Evolutionary conservation across 2,888 invertebrate species (phyloP), one percentile per base, ranked within the genome.

Genomic region (Dione juno): DNA sequence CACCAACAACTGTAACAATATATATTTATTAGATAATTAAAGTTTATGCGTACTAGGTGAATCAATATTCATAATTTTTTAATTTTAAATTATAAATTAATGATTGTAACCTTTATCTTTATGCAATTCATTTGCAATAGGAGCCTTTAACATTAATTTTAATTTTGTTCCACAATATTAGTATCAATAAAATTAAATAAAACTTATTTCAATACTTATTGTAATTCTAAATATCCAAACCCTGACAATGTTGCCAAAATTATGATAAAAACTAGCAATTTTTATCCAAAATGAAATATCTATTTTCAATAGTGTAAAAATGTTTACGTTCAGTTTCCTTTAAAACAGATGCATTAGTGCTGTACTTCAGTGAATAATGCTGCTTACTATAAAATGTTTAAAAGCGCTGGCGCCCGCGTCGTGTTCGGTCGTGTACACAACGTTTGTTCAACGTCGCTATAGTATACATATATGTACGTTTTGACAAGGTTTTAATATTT

Each of bases 1-100:
- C 77, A 98, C 97, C 79, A 99, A 89, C 7, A 99, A 93, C 97
- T 99, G 94, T 13, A 95, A 94, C 77, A 81, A 84, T 69, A 71
- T 43, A 50, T 45, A 7, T 28, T 40, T 40, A 28, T 28, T 28
- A 28, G 28, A 28, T 28, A 28, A 28, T 2, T 28, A 28, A 28
- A 28, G 3, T 28, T 28, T 3, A 3, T 28, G 5, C 28, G 28
- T 28, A 28, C 28, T 28, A 28, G 28, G 5, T 28, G 5, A 28
- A 28, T 28, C 2, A 28, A 28, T 28, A 28, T 28, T 28, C 28
- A 28, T 28, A 28, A 3, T 28, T 28, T 28, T 28, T 28, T 28
- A 28, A 28, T 28, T 2, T n/a, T 5, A 28, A 2, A 28, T 28
- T 28, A 28, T 28, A 28, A 28, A 28, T 28, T 28, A 28, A 28